A percentile compares a stretch with the other conserved stretches of the same genome.
These are phyloP conservation scores for Solen grandis DNA, from an alignment of 1,140 invertebrate species.

Conservation along the genomic window DNA sequence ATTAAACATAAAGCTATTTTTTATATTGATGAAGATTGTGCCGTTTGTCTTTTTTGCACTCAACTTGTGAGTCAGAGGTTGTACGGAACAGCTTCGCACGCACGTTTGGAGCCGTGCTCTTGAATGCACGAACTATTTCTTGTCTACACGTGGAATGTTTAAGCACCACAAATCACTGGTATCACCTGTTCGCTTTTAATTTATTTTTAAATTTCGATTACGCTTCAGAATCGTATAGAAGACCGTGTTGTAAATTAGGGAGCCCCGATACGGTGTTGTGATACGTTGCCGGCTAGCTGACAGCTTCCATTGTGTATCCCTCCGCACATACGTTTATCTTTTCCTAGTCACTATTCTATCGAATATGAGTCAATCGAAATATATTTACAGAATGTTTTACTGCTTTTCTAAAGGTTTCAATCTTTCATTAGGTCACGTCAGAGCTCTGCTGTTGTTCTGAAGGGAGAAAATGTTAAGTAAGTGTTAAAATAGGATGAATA, in stretches of 20 bases:
- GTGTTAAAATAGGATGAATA: neutral
- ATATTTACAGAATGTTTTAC: conserved; percentile 51
- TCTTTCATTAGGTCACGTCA: neutral
- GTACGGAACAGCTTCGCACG: neutral
- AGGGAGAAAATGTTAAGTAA: neutral
- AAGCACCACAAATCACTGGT: conserved; percentile 15
- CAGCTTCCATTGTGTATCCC: conserved; percentile 28
- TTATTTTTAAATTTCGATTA: conserved; percentile 60
- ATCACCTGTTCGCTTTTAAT: conserved; percentile 49
- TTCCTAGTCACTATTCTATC: conserved; percentile 8
- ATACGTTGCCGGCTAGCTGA: conserved; percentile 17
- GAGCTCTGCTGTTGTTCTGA: neutral
- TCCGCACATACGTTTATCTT: neutral
- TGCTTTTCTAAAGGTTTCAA: conserved; percentile 31
- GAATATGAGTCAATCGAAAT: conserved; percentile 52
- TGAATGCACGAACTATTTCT: too few species aligned
- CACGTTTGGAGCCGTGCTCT: too few species aligned
- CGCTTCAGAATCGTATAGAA: conserved; percentile 32
- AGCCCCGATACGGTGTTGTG: conserved; percentile 11
- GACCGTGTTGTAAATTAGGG: conserved; percentile 46
- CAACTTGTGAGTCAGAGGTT: too few species aligned
- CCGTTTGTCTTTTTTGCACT: too few species aligned
- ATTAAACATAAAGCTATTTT: too few species aligned
- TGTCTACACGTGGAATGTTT: conserved; percentile 39
- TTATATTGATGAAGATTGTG: too few species aligned